Base-by-base conservation (phyloP, 2,797 vertebrate genomes). In the Enteromius mattozi region DNA sequence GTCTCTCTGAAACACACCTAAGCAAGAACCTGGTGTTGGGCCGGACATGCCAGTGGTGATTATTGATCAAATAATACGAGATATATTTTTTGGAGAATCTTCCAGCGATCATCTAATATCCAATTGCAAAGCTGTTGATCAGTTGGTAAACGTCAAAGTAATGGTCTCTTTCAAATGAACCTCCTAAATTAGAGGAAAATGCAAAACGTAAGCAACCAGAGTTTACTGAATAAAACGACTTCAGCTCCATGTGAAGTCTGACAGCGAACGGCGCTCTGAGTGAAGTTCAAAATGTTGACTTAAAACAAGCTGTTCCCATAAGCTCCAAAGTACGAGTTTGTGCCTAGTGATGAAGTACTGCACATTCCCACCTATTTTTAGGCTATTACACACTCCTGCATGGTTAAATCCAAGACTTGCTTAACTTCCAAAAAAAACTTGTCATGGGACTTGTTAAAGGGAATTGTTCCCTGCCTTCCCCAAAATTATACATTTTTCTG, bases 11-110 rank as follows among this genome's bases (percentile, higher is more conserved):
- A 92, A 91, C 89, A 89, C 66, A 87, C 82, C 47, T 89, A 83
- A 85, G 83, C 79, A 80, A 71, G 69, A 88, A 81, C 61, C 63
- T 81, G 87, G 86, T 83, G 84, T 81, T 75, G 84, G 89, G 89
- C 89, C 87, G 89, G 90, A 92, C 85, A 82, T 91, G 92, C 93
- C 93, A 94, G 94, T 95, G 94, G 92, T 94, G 92, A 86, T 90
- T 91, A 92, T 91, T 86, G 88, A 87, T 92, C 90, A 89, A 17
- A 65, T 33, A 17, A 65, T 33, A 65, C 2, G 89, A 91, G 88
- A 92, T 90, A 90, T 33, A 78, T 59, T 74, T 82, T 85, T 33
- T 81, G 76, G 81, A 71, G 40, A 76, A 79, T 45, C 68, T 83
- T 75, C 40, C 70, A 10, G 42, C 35, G 27, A 82, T 63, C 7